Percentiles rank a stretch among this genome's conserved stretches.
phyloP scores from a whole-genome alignment of 2,113 vertebrate genomes.

The Ochotona curzoniae region DNA sequence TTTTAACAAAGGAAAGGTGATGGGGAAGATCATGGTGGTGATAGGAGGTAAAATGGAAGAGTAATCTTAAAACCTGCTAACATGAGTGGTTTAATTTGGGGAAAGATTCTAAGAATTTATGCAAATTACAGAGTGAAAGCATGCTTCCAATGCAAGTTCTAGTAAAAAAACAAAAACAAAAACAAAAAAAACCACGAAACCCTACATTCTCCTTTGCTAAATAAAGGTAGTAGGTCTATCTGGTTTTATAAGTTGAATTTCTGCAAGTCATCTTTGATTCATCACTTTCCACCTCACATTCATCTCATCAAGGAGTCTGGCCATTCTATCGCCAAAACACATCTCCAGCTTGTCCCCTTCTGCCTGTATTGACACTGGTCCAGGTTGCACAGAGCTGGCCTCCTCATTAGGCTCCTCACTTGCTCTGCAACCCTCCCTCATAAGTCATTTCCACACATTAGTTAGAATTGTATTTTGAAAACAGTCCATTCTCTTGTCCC shows the following conservation, averaged over 20 bases:
- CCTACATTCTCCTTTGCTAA: not conserved
- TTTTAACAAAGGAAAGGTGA: not conserved
- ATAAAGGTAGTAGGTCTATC: not conserved
- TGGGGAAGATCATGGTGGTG: not conserved
- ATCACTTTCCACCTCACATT: not conserved
- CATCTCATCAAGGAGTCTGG: not conserved
- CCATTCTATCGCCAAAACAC: not conserved
- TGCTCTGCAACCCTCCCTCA: not conserved
- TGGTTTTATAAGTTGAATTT: not conserved
- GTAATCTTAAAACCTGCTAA: slow-evolving; percentile 28
- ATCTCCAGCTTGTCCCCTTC: not conserved
- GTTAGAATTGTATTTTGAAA: slow-evolving; percentile 34
- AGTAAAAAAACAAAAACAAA: not conserved
- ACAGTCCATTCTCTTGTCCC: not conserved
- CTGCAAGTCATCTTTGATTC: not conserved
- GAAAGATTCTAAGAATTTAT: not conserved
- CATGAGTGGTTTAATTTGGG: not conserved
- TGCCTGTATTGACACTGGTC: not conserved
- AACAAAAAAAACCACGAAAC: not conserved
- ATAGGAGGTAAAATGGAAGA: not conserved
- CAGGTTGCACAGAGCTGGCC: not conserved
- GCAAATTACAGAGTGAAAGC: slow-evolving; percentile 12
- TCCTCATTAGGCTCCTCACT: not conserved
- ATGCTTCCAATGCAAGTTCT: slow-evolving; percentile 23
- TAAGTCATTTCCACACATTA: not conserved